A percentile compares a stretch with the other conserved stretches of the same genome.
Evolutionary conservation across 2,888 invertebrate genomes (phyloP).

Genomic region (Parelbella ahira): DNA sequence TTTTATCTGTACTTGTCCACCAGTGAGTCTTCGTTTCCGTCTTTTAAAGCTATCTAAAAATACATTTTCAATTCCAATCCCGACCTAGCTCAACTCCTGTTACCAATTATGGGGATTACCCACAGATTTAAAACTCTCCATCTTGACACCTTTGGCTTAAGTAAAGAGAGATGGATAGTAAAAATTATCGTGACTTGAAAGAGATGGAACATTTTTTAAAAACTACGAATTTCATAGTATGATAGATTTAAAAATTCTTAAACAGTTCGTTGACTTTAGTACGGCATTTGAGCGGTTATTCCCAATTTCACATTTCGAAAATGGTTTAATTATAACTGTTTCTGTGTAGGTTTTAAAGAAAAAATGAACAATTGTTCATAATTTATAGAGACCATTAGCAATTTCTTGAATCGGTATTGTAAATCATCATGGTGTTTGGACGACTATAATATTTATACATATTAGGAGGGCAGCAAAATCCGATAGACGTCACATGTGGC

Average conservation of each 20-base stretch:
- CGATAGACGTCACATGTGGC: too few species aligned
- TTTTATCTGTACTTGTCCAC: slow-evolving; percentile 17
- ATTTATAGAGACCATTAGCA: too few species aligned
- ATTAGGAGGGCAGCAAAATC: too few species aligned
- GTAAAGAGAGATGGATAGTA: slow-evolving; percentile 24
- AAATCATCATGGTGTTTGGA: too few species aligned
- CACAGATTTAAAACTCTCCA: slow-evolving; percentile 13
- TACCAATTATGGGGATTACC: slow-evolving; percentile 34
- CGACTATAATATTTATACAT: too few species aligned
- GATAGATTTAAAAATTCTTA: too few species aligned
- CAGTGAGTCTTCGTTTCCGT: slow-evolving; percentile 19
- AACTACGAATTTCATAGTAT: too few species aligned
- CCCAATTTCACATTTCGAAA: not conserved
- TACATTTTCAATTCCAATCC: slow-evolving; percentile 30
- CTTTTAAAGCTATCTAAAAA: slow-evolving; percentile 20
- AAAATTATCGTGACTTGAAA: slow-evolving; percentile 3
- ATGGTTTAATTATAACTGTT: not conserved
- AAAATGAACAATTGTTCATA: too few species aligned
- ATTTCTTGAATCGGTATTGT: too few species aligned
- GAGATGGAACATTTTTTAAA: too few species aligned
- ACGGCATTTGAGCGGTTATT: not conserved
- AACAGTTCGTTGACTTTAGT: slow-evolving; percentile 16
- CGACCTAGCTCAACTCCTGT: slow-evolving; percentile 39
- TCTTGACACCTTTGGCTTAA: slow-evolving; percentile 29
- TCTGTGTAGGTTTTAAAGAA: too few species aligned